These are phyloP conservation scores for Hirtodrosophila histrioides DNA, from an alignment of 2,888 invertebrate genomes.

Conservation along the genomic window DNA sequence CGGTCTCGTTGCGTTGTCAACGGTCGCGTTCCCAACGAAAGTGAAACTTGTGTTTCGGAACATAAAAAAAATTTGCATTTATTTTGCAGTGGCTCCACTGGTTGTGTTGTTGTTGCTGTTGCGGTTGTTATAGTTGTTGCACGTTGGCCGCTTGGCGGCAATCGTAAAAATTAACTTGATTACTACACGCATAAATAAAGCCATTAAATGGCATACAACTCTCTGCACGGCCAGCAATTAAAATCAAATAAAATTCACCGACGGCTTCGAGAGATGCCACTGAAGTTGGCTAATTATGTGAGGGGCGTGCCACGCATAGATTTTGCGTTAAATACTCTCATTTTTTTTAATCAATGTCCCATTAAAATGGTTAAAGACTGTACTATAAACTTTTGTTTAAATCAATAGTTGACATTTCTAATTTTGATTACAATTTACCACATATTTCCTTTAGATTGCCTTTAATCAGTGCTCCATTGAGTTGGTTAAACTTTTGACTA, in stretches of 20 bases:
- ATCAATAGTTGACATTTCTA: neutral
- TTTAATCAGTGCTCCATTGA: too few species aligned
- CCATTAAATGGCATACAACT: slow-evolving; percentile 70
- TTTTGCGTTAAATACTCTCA: slow-evolving; percentile 15
- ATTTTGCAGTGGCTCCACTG: slow-evolving; percentile 50
- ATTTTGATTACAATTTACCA: too few species aligned
- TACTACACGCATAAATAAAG: slow-evolving; percentile 79
- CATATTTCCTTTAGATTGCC: too few species aligned
- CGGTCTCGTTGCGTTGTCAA: slow-evolving; percentile 46
- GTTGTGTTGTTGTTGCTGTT: slow-evolving; percentile 34
- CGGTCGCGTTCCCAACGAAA: slow-evolving; percentile 64
- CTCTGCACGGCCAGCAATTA: slow-evolving; percentile 64
- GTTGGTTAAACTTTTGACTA: too few species aligned
- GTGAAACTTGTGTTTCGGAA: slow-evolving; percentile 64
- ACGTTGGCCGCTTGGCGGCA: slow-evolving; percentile 53
- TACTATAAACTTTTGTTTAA: neutral
- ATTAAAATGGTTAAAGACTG: neutral
- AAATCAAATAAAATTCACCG: slow-evolving; percentile 74
- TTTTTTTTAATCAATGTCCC: slow-evolving; percentile 1
- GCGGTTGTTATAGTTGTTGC: slow-evolving; percentile 19
- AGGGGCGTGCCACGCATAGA: slow-evolving; percentile 13
- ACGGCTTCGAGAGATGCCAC: slow-evolving; percentile 25
- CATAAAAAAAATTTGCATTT: slow-evolving; percentile 72
- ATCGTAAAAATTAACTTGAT: slow-evolving; percentile 78
- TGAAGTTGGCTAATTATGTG: slow-evolving; percentile 21